These are phyloP conservation scores for Danio aesculapii DNA, from an alignment of 2,797 vertebrate genomes.

Conservation along the genomic window DNA sequence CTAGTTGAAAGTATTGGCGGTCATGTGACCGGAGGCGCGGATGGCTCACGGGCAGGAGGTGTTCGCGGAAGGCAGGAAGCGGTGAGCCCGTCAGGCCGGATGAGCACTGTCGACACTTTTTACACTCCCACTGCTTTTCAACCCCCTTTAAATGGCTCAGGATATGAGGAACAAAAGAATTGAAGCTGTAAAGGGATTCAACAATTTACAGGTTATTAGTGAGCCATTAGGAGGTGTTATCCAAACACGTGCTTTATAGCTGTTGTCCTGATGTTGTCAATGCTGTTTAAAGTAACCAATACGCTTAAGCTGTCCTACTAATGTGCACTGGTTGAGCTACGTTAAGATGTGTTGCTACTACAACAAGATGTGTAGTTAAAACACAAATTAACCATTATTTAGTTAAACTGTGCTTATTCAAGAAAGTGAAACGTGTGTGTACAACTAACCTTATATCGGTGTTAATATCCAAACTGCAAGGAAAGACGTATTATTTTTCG, in stretches of 20 bases:
- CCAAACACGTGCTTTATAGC: background rate
- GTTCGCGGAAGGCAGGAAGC: slow-evolving; percentile 49
- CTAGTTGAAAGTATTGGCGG: background rate
- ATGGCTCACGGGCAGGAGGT: slow-evolving; percentile 32
- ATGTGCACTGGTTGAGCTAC: too few species aligned
- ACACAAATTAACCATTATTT: too few species aligned
- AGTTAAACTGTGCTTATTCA: too few species aligned
- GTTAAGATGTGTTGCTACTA: too few species aligned
- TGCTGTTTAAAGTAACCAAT: background rate
- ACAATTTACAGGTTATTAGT: slow-evolving; percentile 10
- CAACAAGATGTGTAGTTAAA: too few species aligned
- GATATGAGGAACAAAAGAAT: slow-evolving; percentile 35
- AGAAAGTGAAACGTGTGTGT: too few species aligned
- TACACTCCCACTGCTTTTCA: slow-evolving; percentile 32
- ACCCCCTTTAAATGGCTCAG: slow-evolving; percentile 3
- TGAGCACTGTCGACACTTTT: slow-evolving; percentile 29
- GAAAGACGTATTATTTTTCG: background rate
- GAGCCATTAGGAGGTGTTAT: background rate
- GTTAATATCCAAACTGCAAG: background rate
- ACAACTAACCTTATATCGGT: background rate
- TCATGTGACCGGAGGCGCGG: slow-evolving; percentile 44
- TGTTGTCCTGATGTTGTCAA: background rate
- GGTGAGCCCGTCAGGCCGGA: slow-evolving; percentile 35
- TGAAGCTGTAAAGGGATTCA: slow-evolving; percentile 5
- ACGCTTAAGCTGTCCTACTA: background rate